Evolutionary conservation across 2,888 invertebrate genomes (phyloP), one percentile per base, ranked within the genome.

Genomic region (Miltochrista miniata): DNA sequence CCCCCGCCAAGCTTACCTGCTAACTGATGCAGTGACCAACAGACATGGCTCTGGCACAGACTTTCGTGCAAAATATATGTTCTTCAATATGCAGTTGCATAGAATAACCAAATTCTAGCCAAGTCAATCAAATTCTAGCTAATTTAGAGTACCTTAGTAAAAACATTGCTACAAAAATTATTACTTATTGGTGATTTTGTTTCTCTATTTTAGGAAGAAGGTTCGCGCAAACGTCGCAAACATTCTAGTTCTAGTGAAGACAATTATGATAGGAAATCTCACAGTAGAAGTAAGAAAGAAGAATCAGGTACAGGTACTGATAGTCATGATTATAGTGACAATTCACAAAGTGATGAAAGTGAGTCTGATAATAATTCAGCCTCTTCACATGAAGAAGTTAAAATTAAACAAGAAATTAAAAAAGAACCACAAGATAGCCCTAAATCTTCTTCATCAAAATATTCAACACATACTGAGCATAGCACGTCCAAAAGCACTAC

Each of bases 161-260:
- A n/a, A n/a, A n/a, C n/a, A n/a, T n/a, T 24, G 3, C 18, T 5
- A 24, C 2, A 24, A 24, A 24, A 24, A 24, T 4, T 4, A 24
- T 24, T 24, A 5, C 5, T 24, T 39, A 18, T 18, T 39, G n/a
- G 5, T 9, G 13, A 1, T 36, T 11, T 29, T 36, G 9, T 10
- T 8, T 34, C 10, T 13, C 7, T 36, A 45, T 71, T 80, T 56
- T 59, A 90, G 89, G 87, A 90, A 46, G 89, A 90, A 56, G 81
- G 87, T 54, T 68, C 76, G 36, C 72, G 79, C 51, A 56, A 59
- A 37, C 87, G 86, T 57, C 85, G 82, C 38, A 87, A 80, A 70
- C 64, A 79, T 50, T 70, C 73, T 54, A 79, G 74, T 64, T 73
- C 73, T 48, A 84, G 75, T 72, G 79, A 83, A 68, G 79, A 81